Evolutionary conservation across 2,797 vertebrate species (phyloP), one percentile per base, ranked within the genome.

Genomic region (Parauchenoglanis ngamensis): DNA sequence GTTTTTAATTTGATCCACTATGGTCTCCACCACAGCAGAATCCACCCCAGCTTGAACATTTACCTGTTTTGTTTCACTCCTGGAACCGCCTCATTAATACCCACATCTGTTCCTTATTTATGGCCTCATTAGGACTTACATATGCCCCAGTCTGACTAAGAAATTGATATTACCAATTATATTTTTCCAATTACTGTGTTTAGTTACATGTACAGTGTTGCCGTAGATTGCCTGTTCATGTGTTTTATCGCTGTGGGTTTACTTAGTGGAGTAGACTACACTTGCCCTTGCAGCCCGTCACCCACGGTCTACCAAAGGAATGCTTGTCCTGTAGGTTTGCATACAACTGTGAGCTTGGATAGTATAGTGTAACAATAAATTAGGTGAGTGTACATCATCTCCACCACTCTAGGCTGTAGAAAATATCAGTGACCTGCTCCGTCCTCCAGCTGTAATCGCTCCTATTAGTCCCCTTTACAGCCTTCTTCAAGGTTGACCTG

Each of bases 81-180:
- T 73, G 21, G 75, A 5, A 57, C 19, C 0, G 35, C 56, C 35
- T 80, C 57, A 61, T 80, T 80, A 80, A 80, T 59, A 25, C 19
- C 54, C 77, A 80, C 77, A 80, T 80, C 54, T 80, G 77, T 80
- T 80, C 17, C 77, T 59, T 78, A 78, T 56, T 78, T 0, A 56
- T 56, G 75, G 49, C 49, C 49, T 78, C 56, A 61, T 80, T 80
- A 80, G 10, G 8, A 57, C 7, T 57, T 35, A 57, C 15, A 28
- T 8, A 57, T 57, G 31, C 17, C n/a, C 13, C n/a, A 31, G 49
- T 17, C 56, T 77, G 46, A 49, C 4, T 49, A 17, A 56, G 49
- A 46, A 56, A 78, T 40, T 40, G 40, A 40, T 40, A 40, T 40
- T 40, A 40, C 40, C 40, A 40, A 40, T 40, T 2, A 31, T 56